Evolutionary conservation across 1,140 invertebrate genomes (phyloP), one percentile per base, ranked within the genome.

Genomic region (Bombyx mori): DNA sequence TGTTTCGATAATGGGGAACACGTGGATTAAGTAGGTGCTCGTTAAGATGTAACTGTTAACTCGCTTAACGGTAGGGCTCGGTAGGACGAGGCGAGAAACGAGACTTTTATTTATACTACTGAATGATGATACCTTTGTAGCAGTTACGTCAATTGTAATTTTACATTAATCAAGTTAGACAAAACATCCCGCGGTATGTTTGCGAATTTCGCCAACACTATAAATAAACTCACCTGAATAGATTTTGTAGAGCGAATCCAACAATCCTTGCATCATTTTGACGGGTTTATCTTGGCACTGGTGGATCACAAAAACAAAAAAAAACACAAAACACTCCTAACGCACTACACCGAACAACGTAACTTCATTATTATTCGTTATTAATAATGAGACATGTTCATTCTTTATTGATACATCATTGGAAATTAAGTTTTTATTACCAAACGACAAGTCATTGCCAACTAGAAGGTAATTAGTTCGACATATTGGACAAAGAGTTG

Each of bases 191-290:
- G 26, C 26, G 26, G 26, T 5, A 35, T 5, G 26, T 35, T 35
- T 35, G 26, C 26, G 26, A 35, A 35, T 35, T 35, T 35, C 26
- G 26, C 26, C 2, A 2, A 35, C 26, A 35, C 26, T 35, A 35
- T 35, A 26, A 26, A 7, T 10, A 8, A 55, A 66, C 70, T 80
- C 61, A 86, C 82, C 82, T 82, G 78, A 61, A 60, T 86, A 86
- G 60, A 86, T 86, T 65, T 73, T 84, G 70, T 82, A 82, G 35
- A 84, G 73, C 44, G 82, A 84, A 18, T 83, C 83, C 65, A 86
- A 69, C 60, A 86, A 69, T 71, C 81, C 82, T 72, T 86, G 82
- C 82, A 86, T 84, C 81, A 86, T 86, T 60, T 86, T 86, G 62
- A 58, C 56, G 58, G 63, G 66, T 65, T 61, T 64, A 47, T 69